Evolutionary conservation across 2,888 invertebrate species (phyloP), one percentile per base, ranked within the genome.

Genomic region (Galeruca laticollis): DNA sequence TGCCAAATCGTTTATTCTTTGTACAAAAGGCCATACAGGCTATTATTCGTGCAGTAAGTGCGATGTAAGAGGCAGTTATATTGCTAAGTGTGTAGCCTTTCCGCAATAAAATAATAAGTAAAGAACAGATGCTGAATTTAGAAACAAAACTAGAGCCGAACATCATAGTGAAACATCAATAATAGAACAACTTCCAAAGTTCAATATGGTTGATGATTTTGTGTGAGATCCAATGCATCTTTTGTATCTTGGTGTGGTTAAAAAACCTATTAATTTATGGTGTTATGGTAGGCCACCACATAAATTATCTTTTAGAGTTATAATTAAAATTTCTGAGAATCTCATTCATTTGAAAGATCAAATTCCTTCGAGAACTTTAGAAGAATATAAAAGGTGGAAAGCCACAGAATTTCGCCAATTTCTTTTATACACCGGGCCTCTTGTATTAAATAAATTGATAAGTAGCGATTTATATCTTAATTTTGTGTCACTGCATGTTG

Each of bases 31-130:
- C 26, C 54, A 63, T 40, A 35, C 51, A 33, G 63, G 52, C 20
- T 63, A 63, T 37, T 52, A 37, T 20, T 63, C 57, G 2, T 64
- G 57, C 21, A 54, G 43, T 13, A 64, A 64, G 40, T 64, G 64
- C 56, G 5, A 26, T 9, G 26, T 56, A 6, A 21, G 40, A 15
- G 47, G 57, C 1, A 56, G n/a, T 15, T 64, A 56, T 57, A 43
- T 64, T 13, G 26, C 15, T 56, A 64, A 64, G 13, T 21, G 64
- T 13, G 40, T 56, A n/a, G 13, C 26, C 15, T 64, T 64, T 56
- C 56, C 64, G 10, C 10, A 43, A 13, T 8, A 20, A 10, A 21
- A 56, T 20, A 15, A 56, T 10, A 37, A 15, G 33, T 54, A 56
- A 37, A 35, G 64, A 40, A 54, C 11, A 8, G 64, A 64, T 56